Percentiles rank a stretch among this genome's conserved stretches.
phyloP scores from a whole-genome alignment of 1,140 invertebrate genomes.

The Nilaparvata lugens region DNA sequence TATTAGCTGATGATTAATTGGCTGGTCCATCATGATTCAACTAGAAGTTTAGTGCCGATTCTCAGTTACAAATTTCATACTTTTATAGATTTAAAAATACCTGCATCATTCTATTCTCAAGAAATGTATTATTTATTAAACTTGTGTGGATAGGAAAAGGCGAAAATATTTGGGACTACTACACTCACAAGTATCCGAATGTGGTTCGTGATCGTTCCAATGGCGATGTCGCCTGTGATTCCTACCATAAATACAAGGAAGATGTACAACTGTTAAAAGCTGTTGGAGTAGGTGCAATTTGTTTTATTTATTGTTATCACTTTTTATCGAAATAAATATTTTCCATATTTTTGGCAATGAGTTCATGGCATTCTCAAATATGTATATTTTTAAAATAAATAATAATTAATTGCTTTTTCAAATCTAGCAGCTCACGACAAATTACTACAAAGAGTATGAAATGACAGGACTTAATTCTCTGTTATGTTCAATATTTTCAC shows the following conservation, averaged over 20 bases:
- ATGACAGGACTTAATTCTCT: no score
- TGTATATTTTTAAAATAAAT: no score
- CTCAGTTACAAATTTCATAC: background rate
- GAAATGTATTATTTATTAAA: background rate
- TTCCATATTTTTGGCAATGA: no score
- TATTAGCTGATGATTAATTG: no score
- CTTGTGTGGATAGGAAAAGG: slow-evolving; percentile 38
- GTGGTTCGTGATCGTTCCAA: slow-evolving; percentile 39
- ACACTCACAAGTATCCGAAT: slow-evolving; percentile 41
- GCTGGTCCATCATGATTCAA: no score
- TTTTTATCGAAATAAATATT: no score
- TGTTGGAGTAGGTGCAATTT: slow-evolving; percentile 37
- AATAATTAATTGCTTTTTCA: no score
- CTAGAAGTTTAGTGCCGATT: background rate
- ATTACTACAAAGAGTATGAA: no score
- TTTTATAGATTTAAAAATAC: background rate
- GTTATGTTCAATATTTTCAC: no score
- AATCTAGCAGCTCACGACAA: no score
- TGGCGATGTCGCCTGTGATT: slow-evolving; percentile 57
- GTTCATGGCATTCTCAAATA: no score
- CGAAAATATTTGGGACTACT: slow-evolving; percentile 46
- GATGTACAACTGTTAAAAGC: slow-evolving; percentile 51
- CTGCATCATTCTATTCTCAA: background rate
- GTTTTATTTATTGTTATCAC: no score
- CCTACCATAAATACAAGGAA: slow-evolving; percentile 53